phyloP scores from a whole-genome alignment of 2,888 invertebrate species.

The Drosophila rellima region DNA sequence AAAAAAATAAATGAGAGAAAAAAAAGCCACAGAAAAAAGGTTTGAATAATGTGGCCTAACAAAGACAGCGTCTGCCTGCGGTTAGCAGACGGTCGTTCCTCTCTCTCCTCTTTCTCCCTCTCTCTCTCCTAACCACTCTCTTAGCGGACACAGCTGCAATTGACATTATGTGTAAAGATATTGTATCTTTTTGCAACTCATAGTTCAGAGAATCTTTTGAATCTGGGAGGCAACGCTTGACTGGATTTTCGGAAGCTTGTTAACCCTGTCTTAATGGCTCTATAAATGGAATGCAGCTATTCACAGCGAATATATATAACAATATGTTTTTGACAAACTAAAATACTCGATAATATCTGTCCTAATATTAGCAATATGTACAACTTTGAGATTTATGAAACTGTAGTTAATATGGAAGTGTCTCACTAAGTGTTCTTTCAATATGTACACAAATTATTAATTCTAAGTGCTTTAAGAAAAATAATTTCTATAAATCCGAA shows the following conservation, averaged over 20 bases:
- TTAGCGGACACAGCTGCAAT: constrained; percentile 32
- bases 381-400: too few relatives aligned
- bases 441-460: too few relatives aligned
- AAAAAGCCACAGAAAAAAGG: constrained; percentile 22
- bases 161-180: constrained; percentile 54
- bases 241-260: constrained; percentile 51
- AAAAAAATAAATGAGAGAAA: constrained; percentile 8
- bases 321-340: background rate
- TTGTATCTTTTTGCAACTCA: constrained; percentile 58
- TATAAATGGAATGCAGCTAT: constrained; percentile 36
- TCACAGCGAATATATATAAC: background rate
- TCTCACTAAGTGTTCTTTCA: too few relatives aligned
- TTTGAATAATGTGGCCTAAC: constrained; percentile 46
- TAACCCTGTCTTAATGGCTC: constrained; percentile 46
- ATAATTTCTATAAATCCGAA: too few relatives aligned
- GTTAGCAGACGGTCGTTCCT: constrained; percentile 28
- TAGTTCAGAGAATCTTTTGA: constrained; percentile 17
- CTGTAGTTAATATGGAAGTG: too few relatives aligned
- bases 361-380: too few relatives aligned
- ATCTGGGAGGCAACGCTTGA: constrained; percentile 57
- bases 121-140: background rate
- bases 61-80: constrained; percentile 55
- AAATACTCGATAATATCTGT: background rate
- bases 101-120: background rate
- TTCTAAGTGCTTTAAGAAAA: too few relatives aligned